Percentiles rank a stretch among this genome's conserved stretches.
Conservation (phyloP, 2,888 invertebrate species). For the Gortyna flavago region DNA sequence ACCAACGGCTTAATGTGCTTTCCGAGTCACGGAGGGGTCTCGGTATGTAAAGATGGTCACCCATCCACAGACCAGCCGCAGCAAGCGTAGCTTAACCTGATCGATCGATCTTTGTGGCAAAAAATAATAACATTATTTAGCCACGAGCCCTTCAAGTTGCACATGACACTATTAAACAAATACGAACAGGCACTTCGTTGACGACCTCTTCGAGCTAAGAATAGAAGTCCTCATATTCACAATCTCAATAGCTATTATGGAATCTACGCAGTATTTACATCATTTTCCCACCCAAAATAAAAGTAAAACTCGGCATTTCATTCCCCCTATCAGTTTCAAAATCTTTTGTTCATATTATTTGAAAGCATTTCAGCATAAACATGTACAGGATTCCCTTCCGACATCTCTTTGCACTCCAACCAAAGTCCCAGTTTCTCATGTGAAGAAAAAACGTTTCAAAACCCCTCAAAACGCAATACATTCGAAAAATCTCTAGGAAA, state of each 20-base stretch:
- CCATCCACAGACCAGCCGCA: no score
- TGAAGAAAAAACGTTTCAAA: constrained; percentile 34
- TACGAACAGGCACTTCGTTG: background rate
- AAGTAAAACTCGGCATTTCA: background rate
- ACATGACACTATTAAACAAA: background rate
- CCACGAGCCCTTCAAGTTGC: no score
- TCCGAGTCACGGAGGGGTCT: no score
- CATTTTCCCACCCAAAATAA: constrained; percentile 1
- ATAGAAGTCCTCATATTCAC: background rate
- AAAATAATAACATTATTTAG: no score
- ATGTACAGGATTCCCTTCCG: constrained; percentile 34
- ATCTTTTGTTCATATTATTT: constrained; percentile 46
- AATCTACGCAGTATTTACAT: background rate
- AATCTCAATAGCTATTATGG: background rate
- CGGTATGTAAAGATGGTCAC: no score
- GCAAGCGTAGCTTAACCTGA: no score
- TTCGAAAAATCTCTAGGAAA: constrained; percentile 58
- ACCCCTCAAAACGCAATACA: constrained; percentile 46
- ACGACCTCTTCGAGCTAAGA: background rate
- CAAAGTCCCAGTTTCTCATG: constrained; percentile 40
- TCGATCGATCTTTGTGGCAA: no score
- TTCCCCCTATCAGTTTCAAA: constrained; percentile 10
- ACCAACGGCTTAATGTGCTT: no score
- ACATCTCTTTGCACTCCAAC: constrained; percentile 45
- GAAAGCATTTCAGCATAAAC: constrained; percentile 58